These are phyloP conservation scores for Chunga burmeisteri DNA, from an alignment of 2,113 vertebrate species.

Conservation along the genomic window DNA sequence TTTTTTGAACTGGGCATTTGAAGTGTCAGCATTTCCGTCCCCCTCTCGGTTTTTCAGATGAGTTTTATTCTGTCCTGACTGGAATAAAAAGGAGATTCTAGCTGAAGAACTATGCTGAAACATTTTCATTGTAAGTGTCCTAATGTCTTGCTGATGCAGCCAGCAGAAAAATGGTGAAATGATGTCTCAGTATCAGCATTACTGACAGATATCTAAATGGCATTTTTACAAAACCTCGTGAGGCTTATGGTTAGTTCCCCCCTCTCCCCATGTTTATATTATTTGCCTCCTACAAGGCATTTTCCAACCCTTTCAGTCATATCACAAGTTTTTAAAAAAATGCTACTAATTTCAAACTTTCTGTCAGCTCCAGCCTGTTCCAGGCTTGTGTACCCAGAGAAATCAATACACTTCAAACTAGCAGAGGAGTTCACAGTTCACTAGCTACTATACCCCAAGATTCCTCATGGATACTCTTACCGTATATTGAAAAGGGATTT, in stretches of 20 bases:
- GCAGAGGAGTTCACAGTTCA: background rate
- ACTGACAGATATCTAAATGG: background rate
- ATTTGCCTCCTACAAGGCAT: background rate
- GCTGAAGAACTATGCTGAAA: background rate
- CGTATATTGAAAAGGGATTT: background rate
- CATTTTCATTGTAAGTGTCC: background rate
- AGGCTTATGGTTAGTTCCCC: background rate
- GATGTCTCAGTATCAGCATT: background rate
- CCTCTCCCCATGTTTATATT: background rate
- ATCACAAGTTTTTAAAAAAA: background rate
- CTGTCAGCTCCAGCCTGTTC: background rate
- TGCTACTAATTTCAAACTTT: background rate
- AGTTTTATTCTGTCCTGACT: constrained; percentile 33
- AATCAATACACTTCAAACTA: background rate
- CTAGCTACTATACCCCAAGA: background rate
- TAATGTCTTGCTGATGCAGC: background rate
- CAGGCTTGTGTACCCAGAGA: background rate
- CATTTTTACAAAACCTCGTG: background rate
- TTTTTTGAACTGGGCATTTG: constrained; percentile 66
- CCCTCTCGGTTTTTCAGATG: constrained; percentile 1
- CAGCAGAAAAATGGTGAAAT: background rate
- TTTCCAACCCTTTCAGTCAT: background rate
- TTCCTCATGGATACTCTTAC: background rate
- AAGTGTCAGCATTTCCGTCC: constrained; percentile 61
- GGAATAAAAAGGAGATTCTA: constrained; percentile 37